Conservation (phyloP, 2,797 vertebrate genomes). For the Pygocentrus nattereri region DNA sequence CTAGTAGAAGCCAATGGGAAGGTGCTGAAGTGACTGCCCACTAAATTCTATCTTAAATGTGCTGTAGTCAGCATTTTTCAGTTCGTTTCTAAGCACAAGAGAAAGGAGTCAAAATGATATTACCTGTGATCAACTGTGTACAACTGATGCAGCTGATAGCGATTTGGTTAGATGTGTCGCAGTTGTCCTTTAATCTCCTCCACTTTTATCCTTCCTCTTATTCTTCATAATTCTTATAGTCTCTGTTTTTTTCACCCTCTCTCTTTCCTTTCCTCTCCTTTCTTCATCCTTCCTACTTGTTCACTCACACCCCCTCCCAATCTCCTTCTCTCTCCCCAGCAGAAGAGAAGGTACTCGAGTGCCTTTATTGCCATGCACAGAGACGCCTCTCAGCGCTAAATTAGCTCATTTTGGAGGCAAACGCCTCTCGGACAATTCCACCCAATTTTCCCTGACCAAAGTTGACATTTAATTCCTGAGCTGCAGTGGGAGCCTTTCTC, state of each 20-base stretch:
- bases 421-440: conserved; percentile 69
- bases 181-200: conserved; percentile 65
- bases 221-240: not conserved
- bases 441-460: conserved; percentile 67
- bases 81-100: conserved; percentile 59
- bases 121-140: not conserved
- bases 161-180: too few relatives aligned
- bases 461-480: conserved; percentile 77
- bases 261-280: not conserved
- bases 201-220: not conserved
- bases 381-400: conserved; percentile 63
- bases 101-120: not conserved
- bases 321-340: conserved; percentile 44
- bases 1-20: too few relatives aligned
- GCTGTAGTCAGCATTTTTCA: conserved; percentile 39
- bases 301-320: not conserved
- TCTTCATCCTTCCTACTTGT: conserved; percentile 1
- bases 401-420: conserved; percentile 68
- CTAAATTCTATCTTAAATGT: not conserved
- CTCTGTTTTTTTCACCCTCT: not conserved
- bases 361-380: conserved; percentile 67
- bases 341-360: conserved; percentile 67
- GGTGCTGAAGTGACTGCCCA: not conserved
- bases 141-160: too few relatives aligned
- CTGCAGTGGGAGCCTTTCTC: conserved; percentile 55